Percentiles rank a stretch among this genome's conserved stretches.
Conservation (phyloP, 2,113 vertebrate species). For the Hoplias malabaricus region DNA sequence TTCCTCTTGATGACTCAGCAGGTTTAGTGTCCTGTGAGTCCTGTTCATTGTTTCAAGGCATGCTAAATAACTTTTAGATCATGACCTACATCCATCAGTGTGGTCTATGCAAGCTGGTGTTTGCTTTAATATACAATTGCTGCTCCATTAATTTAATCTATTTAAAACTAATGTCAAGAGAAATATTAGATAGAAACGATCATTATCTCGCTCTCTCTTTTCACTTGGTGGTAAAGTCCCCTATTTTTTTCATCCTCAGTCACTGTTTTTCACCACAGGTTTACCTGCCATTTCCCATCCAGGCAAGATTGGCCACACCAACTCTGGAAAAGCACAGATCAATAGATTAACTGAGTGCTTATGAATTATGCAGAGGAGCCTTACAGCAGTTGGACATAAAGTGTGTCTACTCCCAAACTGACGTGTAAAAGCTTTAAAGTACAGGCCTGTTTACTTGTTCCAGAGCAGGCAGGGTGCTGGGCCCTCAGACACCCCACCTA, state of each 20-base stretch:
- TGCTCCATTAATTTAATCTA: neutral
- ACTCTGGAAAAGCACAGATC: slow-evolving; percentile 67
- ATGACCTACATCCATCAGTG: too few species aligned
- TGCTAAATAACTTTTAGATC: too few species aligned
- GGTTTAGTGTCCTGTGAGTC: too few species aligned
- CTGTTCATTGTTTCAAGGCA: too few species aligned
- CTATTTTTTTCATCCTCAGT: slow-evolving; percentile 47
- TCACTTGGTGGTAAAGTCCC: neutral
- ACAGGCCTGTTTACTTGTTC: slow-evolving; percentile 73
- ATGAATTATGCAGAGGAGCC: slow-evolving; percentile 79
- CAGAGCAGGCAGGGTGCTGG: slow-evolving; percentile 34
- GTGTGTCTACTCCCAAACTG: slow-evolving; percentile 71
- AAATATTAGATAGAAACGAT: too few species aligned
- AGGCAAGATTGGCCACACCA: slow-evolving; percentile 37
- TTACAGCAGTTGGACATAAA: slow-evolving; percentile 79
- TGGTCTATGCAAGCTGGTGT: too few species aligned
- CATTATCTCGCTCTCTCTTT: neutral
- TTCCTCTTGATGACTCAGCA: too few species aligned
- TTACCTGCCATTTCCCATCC: slow-evolving; percentile 49
- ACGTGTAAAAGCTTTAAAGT: slow-evolving; percentile 78
- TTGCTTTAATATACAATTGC: neutral
- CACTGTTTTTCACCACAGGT: slow-evolving; percentile 41
- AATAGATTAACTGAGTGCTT: slow-evolving; percentile 84
- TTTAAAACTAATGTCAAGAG: neutral
- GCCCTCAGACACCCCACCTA: slow-evolving; percentile 31